Evolutionary conservation across 1,140 invertebrate species (phyloP).

Genomic region (Chironomus striatipennis): DNA sequence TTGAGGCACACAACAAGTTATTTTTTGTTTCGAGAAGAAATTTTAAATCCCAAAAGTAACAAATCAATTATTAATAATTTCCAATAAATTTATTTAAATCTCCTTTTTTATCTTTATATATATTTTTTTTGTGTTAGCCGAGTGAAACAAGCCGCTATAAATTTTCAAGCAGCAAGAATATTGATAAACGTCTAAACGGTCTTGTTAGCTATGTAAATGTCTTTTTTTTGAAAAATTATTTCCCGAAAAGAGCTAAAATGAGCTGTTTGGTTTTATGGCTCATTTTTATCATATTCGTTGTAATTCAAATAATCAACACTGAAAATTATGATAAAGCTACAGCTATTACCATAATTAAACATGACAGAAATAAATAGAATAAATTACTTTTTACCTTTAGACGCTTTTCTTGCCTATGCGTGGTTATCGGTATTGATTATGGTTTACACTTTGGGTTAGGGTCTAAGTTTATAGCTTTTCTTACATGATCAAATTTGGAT

Average conservation of each 20-base stretch:
- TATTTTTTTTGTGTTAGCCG: neutral
- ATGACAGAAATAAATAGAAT: conserved; percentile 19
- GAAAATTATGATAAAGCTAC: conserved; percentile 16
- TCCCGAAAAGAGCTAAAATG: neutral
- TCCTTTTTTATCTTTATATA: neutral
- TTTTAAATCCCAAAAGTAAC: conserved; percentile 19
- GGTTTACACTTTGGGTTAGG: too few relatives aligned
- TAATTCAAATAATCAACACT: conserved; percentile 6
- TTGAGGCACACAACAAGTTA: neutral
- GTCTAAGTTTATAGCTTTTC: too few relatives aligned
- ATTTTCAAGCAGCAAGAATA: conserved; percentile 1
- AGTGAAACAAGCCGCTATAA: neutral
- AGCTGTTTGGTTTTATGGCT: neutral
- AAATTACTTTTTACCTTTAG: neutral
- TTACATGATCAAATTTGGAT: too few relatives aligned
- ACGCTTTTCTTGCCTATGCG: too few relatives aligned
- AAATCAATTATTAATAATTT: conserved; percentile 24
- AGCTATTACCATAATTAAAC: conserved; percentile 22
- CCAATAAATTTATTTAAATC: neutral
- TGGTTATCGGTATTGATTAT: too few relatives aligned
- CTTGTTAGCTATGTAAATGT: conserved; percentile 21
- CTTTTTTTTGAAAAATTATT: conserved; percentile 17
- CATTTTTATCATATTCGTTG: conserved; percentile 9
- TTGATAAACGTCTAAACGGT: conserved; percentile 15
- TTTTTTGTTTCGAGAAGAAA: neutral